phyloP scores from a whole-genome alignment of 2,888 invertebrate species.

The Peribatodes rhomboidaria region DNA sequence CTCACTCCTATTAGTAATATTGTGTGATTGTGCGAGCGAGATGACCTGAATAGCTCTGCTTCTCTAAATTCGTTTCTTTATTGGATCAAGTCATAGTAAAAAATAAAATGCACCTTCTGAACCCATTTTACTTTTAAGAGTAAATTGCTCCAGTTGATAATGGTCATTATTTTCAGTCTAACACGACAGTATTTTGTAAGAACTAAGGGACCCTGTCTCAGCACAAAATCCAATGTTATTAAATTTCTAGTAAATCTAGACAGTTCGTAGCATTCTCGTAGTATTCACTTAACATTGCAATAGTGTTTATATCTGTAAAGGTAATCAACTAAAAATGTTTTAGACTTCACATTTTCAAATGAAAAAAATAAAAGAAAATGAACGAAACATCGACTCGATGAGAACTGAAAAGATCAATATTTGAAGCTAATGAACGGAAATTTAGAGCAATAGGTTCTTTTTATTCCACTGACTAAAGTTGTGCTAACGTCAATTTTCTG shows the following conservation, averaged over 20 bases:
- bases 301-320: conserved; percentile 27
- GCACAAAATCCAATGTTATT: conserved; percentile 65
- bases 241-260: conserved; percentile 52
- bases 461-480: conserved; percentile 50
- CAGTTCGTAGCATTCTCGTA: conserved; percentile 44
- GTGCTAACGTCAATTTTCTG: conserved; percentile 69
- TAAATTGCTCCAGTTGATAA: not conserved
- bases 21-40: too few relatives aligned
- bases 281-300: conserved; percentile 48
- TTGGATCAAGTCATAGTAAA: too few relatives aligned
- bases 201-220: conserved; percentile 74
- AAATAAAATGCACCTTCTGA: too few relatives aligned
- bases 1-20: too few relatives aligned
- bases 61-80: too few relatives aligned
- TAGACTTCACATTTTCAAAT: not conserved
- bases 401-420: not conserved
- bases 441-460: not conserved
- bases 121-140: not conserved
- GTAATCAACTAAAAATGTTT: conserved; percentile 27
- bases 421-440: not conserved
- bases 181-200: conserved; percentile 38
- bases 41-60: too few relatives aligned
- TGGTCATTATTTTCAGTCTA: conserved; percentile 17
- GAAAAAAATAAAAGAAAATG: not conserved
- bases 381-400: too few relatives aligned